Evolutionary conservation across 2,797 vertebrate species (phyloP).

Genomic region (Serranus cabrilla): DNA sequence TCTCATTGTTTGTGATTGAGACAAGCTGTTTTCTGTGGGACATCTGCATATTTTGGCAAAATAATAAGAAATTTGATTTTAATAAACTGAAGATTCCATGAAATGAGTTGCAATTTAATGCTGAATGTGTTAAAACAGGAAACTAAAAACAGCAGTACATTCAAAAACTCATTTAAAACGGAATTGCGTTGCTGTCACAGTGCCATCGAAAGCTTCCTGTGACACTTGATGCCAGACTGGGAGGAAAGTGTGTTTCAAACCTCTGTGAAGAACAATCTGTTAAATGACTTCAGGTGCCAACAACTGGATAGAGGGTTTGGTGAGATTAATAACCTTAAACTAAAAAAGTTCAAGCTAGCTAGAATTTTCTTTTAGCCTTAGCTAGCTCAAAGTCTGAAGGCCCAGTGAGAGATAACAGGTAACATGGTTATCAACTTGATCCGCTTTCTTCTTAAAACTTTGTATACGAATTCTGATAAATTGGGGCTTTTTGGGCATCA

Average conservation of each 20-base stretch:
- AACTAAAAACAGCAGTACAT: constrained; percentile 25
- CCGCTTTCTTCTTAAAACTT: no score
- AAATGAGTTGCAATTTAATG: constrained; percentile 28
- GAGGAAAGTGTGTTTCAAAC: neutral
- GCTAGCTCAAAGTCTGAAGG: no score
- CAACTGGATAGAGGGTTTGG: no score
- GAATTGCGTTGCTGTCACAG: constrained; percentile 10
- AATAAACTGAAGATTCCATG: constrained; percentile 26
- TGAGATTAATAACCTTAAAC: no score
- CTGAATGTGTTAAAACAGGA: neutral
- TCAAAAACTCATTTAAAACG: constrained; percentile 14
- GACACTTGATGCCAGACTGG: neutral
- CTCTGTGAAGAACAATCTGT: no score
- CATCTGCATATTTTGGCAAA: constrained; percentile 42
- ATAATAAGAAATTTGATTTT: constrained; percentile 36
- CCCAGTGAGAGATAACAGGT: no score
- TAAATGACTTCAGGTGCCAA: no score
- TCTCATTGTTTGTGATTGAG: constrained; percentile 14
- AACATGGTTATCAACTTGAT: no score
- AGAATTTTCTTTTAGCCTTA: no score
- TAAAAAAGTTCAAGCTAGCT: no score
- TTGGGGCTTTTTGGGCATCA: no score
- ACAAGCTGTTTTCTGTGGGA: constrained; percentile 36
- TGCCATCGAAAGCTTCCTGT: constrained; percentile 8
- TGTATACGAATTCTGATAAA: no score